Percentiles rank a stretch among this genome's conserved stretches.
These are phyloP conservation scores for fruit fly (Drosophila melanogaster) DNA, from an alignment of 1,140 invertebrate species.

Conservation along the genomic window DNA sequence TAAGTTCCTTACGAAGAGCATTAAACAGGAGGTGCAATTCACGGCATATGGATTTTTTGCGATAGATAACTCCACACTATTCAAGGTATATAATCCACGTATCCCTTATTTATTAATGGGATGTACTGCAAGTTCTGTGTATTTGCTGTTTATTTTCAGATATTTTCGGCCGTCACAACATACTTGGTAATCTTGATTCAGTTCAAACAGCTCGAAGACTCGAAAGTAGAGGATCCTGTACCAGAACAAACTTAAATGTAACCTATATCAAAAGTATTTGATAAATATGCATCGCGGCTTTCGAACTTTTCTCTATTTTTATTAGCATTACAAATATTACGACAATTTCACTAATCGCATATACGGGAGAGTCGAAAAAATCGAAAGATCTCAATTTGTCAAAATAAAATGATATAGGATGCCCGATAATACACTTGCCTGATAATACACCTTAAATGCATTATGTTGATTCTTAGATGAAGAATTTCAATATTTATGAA, in stretches of 20 bases:
- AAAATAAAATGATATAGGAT: constrained; percentile 32
- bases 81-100: constrained; percentile 57
- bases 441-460: constrained; percentile 40
- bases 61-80: constrained; percentile 80
- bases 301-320: constrained; percentile 50
- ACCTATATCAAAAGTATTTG: not conserved
- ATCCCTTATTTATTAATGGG: too few species aligned
- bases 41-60: constrained; percentile 83
- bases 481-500: constrained; percentile 52
- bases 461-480: constrained; percentile 15
- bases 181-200: constrained; percentile 82
- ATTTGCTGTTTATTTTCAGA: constrained; percentile 36
- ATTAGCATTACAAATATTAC: constrained; percentile 66
- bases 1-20: constrained; percentile 82
- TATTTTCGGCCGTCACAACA: constrained; percentile 82
- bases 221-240: constrained; percentile 62
- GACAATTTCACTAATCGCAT: constrained; percentile 67
- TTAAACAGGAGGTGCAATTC: constrained; percentile 81
- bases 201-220: constrained; percentile 82
- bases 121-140: too few species aligned
- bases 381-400: constrained; percentile 5
- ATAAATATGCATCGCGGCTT: constrained; percentile 27
- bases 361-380: constrained; percentile 31
- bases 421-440: constrained; percentile 28
- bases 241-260: constrained; percentile 15